These are phyloP conservation scores for Cyanoramphus novaezelandiae DNA, from an alignment of 2,113 vertebrate genomes.

Conservation along the genomic window DNA sequence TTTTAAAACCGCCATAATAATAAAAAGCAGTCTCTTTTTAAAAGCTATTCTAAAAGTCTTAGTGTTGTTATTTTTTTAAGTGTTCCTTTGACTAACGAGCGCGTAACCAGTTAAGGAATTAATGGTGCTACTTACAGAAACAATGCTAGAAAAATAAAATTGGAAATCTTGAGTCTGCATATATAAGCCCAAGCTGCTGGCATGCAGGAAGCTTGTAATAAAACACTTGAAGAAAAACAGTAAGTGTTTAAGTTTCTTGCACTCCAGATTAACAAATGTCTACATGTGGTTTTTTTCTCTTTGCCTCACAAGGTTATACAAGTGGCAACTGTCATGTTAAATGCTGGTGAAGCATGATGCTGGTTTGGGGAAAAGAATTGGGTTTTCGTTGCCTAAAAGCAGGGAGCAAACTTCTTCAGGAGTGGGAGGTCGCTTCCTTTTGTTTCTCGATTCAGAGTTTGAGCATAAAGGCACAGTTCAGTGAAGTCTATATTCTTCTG, in stretches of 20 bases:
- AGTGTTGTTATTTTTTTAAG: fast-evolving
- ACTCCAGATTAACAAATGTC: neutral
- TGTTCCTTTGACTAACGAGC: neutral
- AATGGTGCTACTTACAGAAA: neutral
- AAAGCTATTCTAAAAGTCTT: neutral
- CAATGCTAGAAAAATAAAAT: neutral
- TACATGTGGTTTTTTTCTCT: fast-evolving
- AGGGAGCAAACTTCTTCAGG: neutral
- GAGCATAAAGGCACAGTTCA: neutral
- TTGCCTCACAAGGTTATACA: neutral
- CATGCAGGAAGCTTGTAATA: neutral
- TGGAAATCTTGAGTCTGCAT: neutral
- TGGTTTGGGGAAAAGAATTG: neutral
- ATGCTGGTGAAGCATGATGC: neutral
- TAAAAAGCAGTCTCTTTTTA: neutral
- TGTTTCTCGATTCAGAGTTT: neutral
- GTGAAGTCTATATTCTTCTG: neutral
- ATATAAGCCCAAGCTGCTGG: neutral
- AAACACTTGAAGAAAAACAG: fast-evolving
- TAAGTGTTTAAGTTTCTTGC: neutral
- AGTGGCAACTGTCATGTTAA: neutral
- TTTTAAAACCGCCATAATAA: neutral
- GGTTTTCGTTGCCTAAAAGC: neutral
- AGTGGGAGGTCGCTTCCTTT: neutral
- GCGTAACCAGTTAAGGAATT: neutral